These are phyloP conservation scores for Porphyrio hochstetteri DNA, from an alignment of 2,113 vertebrate species.

Conservation along the genomic window DNA sequence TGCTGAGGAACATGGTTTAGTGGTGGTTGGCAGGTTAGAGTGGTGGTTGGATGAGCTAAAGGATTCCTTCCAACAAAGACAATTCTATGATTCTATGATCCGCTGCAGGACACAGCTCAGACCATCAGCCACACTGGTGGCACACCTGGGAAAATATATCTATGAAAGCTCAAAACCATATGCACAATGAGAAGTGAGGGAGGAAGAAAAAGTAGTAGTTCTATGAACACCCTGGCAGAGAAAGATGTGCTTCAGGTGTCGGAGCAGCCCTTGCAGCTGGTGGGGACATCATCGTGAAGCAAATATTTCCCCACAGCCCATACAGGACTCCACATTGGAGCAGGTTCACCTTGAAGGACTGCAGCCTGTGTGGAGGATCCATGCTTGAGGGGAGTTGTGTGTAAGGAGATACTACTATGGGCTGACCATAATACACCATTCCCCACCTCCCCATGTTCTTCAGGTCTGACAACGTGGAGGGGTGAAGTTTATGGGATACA, in stretches of 20 bases:
- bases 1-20: no score
- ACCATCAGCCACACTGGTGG: background rate
- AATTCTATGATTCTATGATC: no score
- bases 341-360: background rate
- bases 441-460: background rate
- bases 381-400: background rate
- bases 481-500: background rate
- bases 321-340: background rate
- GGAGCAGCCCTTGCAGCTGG: background rate
- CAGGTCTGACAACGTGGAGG: background rate
- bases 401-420: background rate
- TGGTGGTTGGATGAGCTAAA: no score
- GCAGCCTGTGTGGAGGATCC: background rate
- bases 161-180: background rate
- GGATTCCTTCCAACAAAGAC: no score
- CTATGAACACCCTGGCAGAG: fast-evolving
- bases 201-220: background rate
- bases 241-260: background rate
- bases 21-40: no score
- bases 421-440: background rate
- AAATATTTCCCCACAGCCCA: background rate
- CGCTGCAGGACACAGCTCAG: background rate
- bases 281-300: background rate
- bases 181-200: background rate
- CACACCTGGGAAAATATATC: background rate